Conservation (phyloP, 2,113 vertebrate species). For the Desmodus rotundus region DNA sequence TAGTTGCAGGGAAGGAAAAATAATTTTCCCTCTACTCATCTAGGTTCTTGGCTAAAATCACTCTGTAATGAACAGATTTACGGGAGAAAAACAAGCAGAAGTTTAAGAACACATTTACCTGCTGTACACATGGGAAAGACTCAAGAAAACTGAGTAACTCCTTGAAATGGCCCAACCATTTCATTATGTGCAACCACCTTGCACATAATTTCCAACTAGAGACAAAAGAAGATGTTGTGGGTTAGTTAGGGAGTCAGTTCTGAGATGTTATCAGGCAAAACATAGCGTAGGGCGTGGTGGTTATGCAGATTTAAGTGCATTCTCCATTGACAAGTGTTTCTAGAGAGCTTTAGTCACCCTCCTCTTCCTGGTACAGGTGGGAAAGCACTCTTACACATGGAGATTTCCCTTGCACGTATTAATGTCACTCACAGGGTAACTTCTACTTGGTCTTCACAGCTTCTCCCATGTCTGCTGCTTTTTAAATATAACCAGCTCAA, state of each 20-base stretch:
- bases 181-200: too few relatives aligned
- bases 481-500: not conserved
- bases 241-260: not conserved
- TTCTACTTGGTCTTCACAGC: not conserved
- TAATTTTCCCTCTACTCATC: not conserved
- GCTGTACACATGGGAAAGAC: not conserved
- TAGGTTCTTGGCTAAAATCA: not conserved
- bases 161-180: not conserved
- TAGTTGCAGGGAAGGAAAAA: not conserved
- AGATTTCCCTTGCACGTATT: not conserved
- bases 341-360: not conserved
- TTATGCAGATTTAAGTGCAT: not conserved
- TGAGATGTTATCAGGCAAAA: not conserved
- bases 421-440: not conserved
- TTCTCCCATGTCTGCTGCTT: not conserved
- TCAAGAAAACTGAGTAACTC: not conserved
- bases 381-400: not conserved
- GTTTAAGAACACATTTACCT: not conserved
- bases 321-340: not conserved
- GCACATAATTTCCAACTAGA: not conserved
- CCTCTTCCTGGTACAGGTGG: not conserved
- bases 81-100: not conserved
- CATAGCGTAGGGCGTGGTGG: not conserved
- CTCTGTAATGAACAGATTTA: not conserved
- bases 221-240: not conserved